These are phyloP conservation scores for Cirrhinus mrigala DNA, from an alignment of 2,797 vertebrate species.

Conservation along the genomic window DNA sequence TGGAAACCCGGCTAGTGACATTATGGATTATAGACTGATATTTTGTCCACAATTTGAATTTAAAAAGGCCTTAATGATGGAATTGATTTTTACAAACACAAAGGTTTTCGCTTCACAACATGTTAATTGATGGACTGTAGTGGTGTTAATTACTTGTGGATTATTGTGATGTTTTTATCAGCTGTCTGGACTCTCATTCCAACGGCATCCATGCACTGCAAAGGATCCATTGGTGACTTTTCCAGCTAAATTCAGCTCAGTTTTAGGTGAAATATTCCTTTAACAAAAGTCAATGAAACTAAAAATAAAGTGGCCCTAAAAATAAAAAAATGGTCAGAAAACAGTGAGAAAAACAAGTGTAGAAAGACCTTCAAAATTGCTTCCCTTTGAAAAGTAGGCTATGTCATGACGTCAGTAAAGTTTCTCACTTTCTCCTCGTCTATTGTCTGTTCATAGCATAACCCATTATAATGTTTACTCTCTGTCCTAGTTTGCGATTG, in stretches of 20 bases:
- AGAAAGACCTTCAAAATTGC: neutral
- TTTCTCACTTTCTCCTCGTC: neutral
- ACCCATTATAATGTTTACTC: constrained; percentile 8
- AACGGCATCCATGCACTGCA: no score
- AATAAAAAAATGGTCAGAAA: no score
- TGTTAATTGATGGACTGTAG: no score
- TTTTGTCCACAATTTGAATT: neutral
- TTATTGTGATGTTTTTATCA: neutral
- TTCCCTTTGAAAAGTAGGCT: neutral
- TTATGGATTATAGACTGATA: neutral
- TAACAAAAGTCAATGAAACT: neutral
- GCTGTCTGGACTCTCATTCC: neutral
- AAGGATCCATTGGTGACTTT: neutral
- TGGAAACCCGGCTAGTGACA: no score
- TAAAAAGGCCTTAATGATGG: neutral
- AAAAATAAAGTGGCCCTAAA: neutral
- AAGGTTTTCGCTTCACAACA: neutral
- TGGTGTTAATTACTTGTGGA: neutral
- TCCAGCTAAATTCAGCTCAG: neutral
- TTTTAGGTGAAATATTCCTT: neutral
- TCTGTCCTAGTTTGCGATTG: neutral
- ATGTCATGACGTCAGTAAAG: neutral
- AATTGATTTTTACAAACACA: neutral
- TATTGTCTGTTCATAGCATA: neutral
- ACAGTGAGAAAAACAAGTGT: neutral